Evolutionary conservation across 2,888 invertebrate species (phyloP), one percentile per base, ranked within the genome.

Genomic region (Mythimna vitellina): DNA sequence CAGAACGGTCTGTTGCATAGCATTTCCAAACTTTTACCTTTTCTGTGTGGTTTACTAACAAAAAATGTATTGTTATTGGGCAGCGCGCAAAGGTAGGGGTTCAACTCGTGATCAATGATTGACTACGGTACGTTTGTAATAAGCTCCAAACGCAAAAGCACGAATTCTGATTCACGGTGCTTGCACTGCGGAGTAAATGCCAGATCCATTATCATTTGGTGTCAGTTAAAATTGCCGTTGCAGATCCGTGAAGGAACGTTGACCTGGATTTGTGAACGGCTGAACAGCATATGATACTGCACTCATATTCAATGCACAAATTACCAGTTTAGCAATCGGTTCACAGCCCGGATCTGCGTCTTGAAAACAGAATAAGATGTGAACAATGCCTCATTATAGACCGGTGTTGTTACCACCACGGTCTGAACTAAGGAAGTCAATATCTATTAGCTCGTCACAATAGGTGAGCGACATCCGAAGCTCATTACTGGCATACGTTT

Each of bases 381-480:
- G 94, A 93, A 96, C 96, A 96, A 95, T 94, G 88, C 93, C 92
- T 94, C 93, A 93, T 96, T 95, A 93, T 90, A 92, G 89, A 89
- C 89, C 89, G 89, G 86, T 89, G 92, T 91, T 90, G 92, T 88
- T 88, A 87, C 93, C 92, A 93, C 90, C 93, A 91, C 90, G 87
- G 87, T 88, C 90, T 92, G 91, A 91, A 93, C 93, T 93, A 90
- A 96, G 96, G 96, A 96, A 96, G 96, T 95, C 95, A 90, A 95
- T 95, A 96, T 95, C 95, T 96, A 96, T 96, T 95, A 95, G 95
- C 94, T 91, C 84, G 89, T 93, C 94, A 96, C 96, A 96, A 96
- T 96, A 96, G 96, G 94, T 95, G 95, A 95, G 95, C 95, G 95
- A 95, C 94, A 96, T 96, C 96, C 96, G 96, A 96, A 95, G 94